Percentiles rank a stretch among this genome's conserved stretches.
These are phyloP conservation scores for Nesometra sesokonis DNA, from an alignment of 35 echinoderm and acorn worm species.

Conservation along the genomic window DNA sequence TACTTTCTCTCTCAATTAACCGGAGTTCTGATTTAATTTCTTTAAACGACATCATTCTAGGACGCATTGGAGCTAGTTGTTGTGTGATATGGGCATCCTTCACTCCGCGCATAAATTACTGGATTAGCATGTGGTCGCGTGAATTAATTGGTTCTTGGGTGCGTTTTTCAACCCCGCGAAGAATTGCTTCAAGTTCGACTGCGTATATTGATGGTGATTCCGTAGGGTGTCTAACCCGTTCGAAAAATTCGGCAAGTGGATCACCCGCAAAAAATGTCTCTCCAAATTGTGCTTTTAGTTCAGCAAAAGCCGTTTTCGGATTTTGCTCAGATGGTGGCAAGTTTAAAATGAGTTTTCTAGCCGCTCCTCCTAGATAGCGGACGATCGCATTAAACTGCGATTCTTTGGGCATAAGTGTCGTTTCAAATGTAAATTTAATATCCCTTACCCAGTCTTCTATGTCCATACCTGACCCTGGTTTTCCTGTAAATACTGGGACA, in stretches of 20 bases:
- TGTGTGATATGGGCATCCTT: background rate
- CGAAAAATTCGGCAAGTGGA: constrained; percentile 26
- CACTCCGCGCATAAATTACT: constrained; percentile 20
- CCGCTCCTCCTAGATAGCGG: constrained; percentile 16
- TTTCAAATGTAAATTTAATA: too few relatives aligned
- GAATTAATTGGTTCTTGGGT: background rate
- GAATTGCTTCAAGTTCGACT: background rate
- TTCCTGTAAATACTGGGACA: too few relatives aligned
- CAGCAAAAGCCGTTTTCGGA: background rate
- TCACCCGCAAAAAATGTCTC: background rate
- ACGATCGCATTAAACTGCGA: constrained; percentile 21
- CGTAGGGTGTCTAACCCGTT: background rate
- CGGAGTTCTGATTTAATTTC: background rate
- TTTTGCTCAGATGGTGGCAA: background rate
- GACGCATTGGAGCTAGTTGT: constrained; percentile 17
- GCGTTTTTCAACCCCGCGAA: background rate
- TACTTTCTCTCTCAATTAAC: background rate
- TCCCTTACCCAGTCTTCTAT: too few relatives aligned
- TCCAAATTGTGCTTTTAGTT: constrained; percentile 18
- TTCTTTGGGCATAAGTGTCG: background rate
- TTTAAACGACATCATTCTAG: constrained; percentile 8
- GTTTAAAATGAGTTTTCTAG: constrained; percentile 10
- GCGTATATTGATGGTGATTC: background rate
- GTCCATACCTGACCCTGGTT: too few relatives aligned
- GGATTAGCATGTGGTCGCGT: background rate